phyloP scores from a whole-genome alignment of 1,140 invertebrate genomes.

The Palaemon carinicauda region DNA sequence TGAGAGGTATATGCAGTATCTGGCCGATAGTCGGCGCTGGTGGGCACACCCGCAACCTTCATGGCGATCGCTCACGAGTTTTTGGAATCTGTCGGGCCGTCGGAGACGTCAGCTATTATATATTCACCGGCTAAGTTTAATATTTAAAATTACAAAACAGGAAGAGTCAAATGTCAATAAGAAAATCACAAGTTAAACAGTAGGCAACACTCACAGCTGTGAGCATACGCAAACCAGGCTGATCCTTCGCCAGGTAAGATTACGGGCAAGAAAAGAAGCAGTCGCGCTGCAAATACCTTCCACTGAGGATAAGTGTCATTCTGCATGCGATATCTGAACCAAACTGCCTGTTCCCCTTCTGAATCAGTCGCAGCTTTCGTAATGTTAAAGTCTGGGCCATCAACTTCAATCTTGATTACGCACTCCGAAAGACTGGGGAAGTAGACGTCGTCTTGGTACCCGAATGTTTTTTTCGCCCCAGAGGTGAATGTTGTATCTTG shows the following conservation, averaged over 20 bases:
- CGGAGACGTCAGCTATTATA: too few relatives aligned
- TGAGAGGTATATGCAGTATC: too few relatives aligned
- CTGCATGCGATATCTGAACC: background rate
- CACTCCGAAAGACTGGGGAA: slow-evolving; percentile 14
- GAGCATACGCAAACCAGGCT: background rate
- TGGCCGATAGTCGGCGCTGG: too few relatives aligned
- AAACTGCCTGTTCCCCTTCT: background rate
- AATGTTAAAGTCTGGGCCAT: slow-evolving; percentile 12
- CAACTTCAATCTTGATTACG: slow-evolving; percentile 1
- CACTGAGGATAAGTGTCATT: slow-evolving; percentile 28
- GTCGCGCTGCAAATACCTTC: background rate
- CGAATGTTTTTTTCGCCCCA: slow-evolving; percentile 31
- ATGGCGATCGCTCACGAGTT: too few relatives aligned
- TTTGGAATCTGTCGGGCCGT: too few relatives aligned
- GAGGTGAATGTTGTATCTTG: slow-evolving; percentile 5
- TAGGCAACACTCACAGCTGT: background rate
- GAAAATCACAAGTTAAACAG: too few relatives aligned
- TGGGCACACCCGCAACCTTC: too few relatives aligned
- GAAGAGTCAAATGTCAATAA: too few relatives aligned
- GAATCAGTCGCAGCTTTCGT: background rate
- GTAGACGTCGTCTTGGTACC: slow-evolving; percentile 31
- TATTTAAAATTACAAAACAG: too few relatives aligned
- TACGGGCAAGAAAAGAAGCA: too few relatives aligned
- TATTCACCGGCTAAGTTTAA: too few relatives aligned
- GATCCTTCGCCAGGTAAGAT: background rate